Conservation (phyloP, 2,797 vertebrate species). For the Nasua narica region DNA sequence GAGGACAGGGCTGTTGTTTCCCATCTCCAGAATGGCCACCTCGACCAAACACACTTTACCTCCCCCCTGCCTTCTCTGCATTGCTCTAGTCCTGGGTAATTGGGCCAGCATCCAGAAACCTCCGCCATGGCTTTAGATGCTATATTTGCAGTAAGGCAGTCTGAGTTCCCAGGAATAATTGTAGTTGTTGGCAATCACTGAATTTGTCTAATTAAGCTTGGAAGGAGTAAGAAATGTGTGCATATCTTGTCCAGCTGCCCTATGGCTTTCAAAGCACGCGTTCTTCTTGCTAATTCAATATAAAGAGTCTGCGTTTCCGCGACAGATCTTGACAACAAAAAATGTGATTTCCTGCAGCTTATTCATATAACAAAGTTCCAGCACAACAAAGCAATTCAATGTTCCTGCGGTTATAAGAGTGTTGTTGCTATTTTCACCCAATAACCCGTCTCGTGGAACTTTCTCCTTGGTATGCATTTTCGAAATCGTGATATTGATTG, state of each 20-base stretch:
- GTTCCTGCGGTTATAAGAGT: not conserved
- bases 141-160: not conserved
- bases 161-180: not conserved
- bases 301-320: slow-evolving; percentile 20
- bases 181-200: not conserved
- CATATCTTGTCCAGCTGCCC: slow-evolving; percentile 13
- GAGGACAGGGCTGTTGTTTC: not conserved
- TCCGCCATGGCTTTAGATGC: not conserved
- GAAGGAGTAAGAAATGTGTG: not conserved
- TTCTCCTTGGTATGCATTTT: not conserved
- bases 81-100: not conserved
- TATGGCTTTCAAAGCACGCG: not conserved
- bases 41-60: not conserved
- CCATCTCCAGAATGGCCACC: not conserved
- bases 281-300: slow-evolving; percentile 40
- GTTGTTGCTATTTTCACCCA: slow-evolving; percentile 17
- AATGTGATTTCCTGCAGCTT: slow-evolving; percentile 53
- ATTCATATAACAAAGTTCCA: slow-evolving; percentile 1
- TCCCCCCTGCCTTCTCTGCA: not conserved
- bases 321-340: not conserved
- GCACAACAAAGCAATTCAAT: slow-evolving; percentile 38
- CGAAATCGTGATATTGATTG: not conserved
- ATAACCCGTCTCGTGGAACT: not conserved
- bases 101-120: not conserved
- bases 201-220: slow-evolving; percentile 13